Evolutionary conservation across 2,797 vertebrate genomes (phyloP).

Genomic region (Monodelphis domestica): DNA sequence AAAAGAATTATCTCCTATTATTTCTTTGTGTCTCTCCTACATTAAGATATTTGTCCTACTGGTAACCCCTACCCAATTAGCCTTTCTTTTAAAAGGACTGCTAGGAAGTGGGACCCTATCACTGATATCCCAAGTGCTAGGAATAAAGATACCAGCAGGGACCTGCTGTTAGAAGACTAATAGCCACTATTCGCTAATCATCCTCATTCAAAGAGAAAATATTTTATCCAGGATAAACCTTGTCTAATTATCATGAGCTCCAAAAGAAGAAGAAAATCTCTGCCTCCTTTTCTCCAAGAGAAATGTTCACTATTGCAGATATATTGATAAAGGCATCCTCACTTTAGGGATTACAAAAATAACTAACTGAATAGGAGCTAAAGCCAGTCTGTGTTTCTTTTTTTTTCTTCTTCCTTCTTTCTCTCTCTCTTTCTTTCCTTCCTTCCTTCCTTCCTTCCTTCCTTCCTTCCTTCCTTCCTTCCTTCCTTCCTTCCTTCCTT

Average conservation of each 20-base stretch:
- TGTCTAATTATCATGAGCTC: constrained; percentile 49
- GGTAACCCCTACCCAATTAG: constrained; percentile 8
- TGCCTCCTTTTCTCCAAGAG: constrained; percentile 40
- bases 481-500: no score
- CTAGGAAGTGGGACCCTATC: not conserved
- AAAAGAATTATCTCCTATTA: constrained; percentile 30
- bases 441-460: no score
- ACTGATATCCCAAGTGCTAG: not conserved
- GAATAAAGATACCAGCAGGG: constrained; percentile 3
- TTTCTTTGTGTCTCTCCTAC: constrained; percentile 31
- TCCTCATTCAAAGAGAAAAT: constrained; percentile 22
- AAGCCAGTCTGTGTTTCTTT: not conserved
- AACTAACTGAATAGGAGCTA: constrained; percentile 5
- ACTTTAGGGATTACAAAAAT: not conserved
- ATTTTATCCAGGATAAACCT: constrained; percentile 12
- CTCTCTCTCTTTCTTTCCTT: no score
- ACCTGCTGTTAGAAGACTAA: not conserved
- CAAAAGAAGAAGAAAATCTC: constrained; percentile 33
- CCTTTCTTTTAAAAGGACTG: not conserved
- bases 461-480: no score
- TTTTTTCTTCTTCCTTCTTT: not conserved
- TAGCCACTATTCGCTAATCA: not conserved
- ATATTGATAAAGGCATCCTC: constrained; percentile 41
- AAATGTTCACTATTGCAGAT: constrained; percentile 54
- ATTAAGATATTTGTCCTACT: constrained; percentile 1